A percentile compares a stretch with the other conserved stretches of the same genome.
Evolutionary conservation across 92 coral and sea anemone species (phyloP).

Genomic region (Ricordea florida): DNA sequence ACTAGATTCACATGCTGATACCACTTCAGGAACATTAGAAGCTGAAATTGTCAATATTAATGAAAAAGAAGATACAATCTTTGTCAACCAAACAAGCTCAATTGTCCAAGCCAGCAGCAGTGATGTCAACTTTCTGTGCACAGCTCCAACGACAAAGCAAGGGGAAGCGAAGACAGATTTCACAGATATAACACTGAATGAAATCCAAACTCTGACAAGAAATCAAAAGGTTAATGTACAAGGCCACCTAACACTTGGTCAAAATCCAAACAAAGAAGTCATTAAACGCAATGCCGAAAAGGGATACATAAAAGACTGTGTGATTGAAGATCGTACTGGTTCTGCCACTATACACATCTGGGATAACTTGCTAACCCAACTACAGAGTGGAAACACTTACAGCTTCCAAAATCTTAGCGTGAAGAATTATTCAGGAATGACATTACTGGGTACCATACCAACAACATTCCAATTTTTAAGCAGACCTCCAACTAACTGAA

Average conservation of each 20-base stretch:
- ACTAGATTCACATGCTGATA: not conserved
- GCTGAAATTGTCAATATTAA: not conserved
- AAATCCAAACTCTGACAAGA: not conserved
- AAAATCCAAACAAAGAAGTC: slow-evolving; percentile 37
- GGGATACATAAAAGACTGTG: slow-evolving; percentile 26
- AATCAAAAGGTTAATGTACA: slow-evolving; percentile 33
- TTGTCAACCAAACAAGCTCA: slow-evolving; percentile 9
- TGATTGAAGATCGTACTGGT: slow-evolving; percentile 14
- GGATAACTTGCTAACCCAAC: not conserved
- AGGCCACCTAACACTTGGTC: slow-evolving; percentile 32
- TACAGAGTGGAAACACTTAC: not conserved
- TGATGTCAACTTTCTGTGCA: not conserved
- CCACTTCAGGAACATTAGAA: not conserved
- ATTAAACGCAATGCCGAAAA: slow-evolving; percentile 9
- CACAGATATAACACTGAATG: not conserved
- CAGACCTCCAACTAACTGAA: not conserved
- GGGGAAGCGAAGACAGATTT: not conserved
- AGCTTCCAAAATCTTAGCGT: slow-evolving; percentile 13
- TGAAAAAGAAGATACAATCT: not conserved
- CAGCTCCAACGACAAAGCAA: not conserved
- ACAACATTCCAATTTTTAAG: slow-evolving; percentile 22
- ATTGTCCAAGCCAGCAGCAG: slow-evolving; percentile 17
- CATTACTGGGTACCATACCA: slow-evolving; percentile 31
- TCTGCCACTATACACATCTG: slow-evolving; percentile 36
- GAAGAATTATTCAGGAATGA: slow-evolving; percentile 22